Evolutionary conservation across 2,888 invertebrate genomes (phyloP).

Genomic region (Oligia strigilis): DNA sequence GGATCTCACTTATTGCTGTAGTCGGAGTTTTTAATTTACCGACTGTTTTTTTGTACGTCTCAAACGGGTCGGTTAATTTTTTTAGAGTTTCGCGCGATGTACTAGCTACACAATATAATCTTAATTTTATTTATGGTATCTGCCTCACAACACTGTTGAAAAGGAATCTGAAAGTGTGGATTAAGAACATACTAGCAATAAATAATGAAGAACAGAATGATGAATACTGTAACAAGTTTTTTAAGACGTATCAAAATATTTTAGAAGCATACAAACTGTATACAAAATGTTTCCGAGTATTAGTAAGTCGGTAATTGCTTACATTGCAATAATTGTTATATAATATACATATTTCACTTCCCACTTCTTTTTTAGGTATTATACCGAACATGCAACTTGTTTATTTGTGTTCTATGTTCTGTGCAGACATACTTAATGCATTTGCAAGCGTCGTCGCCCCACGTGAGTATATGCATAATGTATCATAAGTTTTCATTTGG

Average conservation of each 20-base stretch:
- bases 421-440: background rate
- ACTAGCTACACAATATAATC: background rate
- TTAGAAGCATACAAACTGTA: constrained; percentile 5
- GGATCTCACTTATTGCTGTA: too few relatives aligned
- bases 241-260: constrained; percentile 9
- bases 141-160: constrained; percentile 9
- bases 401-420: background rate
- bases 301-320: background rate
- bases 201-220: background rate
- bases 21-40: too few relatives aligned
- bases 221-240: background rate
- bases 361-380: background rate
- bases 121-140: constrained; percentile 16
- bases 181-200: background rate
- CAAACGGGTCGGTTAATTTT: background rate
- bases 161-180: constrained; percentile 1
- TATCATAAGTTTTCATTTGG: background rate
- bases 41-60: too few relatives aligned
- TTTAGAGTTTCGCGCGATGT: background rate
- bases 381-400: background rate
- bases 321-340: too few relatives aligned
- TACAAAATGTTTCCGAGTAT: background rate
- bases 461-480: background rate
- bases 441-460: background rate
- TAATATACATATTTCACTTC: background rate